Percentiles rank a stretch among this genome's conserved stretches.
These are phyloP conservation scores for Heterochromis multidens DNA, from an alignment of 2,113 vertebrate species.

Conservation along the genomic window DNA sequence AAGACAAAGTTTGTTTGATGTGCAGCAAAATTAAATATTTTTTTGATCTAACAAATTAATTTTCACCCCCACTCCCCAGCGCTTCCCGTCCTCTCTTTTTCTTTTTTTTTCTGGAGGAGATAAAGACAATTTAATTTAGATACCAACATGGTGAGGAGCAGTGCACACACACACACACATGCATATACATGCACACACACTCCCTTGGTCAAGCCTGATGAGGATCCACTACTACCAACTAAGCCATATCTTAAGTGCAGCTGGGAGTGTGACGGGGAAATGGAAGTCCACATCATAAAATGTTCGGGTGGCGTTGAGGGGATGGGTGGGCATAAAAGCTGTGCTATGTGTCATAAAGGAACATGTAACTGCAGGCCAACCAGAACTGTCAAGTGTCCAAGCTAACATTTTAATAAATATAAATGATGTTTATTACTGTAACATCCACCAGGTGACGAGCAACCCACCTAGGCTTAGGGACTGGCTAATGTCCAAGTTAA, in stretches of 20 bases:
- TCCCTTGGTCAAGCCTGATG: slow-evolving; percentile 43
- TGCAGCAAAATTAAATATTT: slow-evolving; percentile 82
- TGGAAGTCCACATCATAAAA: not conserved
- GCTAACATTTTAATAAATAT: not conserved
- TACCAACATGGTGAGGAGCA: slow-evolving; percentile 71
- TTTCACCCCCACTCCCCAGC: slow-evolving; percentile 65
- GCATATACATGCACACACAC: not conserved
- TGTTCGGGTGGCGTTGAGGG: not conserved
- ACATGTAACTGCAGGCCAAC: not conserved
- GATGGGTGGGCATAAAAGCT: not conserved
- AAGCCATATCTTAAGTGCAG: not conserved
- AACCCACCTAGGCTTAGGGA: not conserved
- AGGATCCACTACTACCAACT: not conserved
- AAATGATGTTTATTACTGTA: not conserved
- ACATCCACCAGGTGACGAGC: not conserved
- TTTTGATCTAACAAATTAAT: slow-evolving; percentile 85
- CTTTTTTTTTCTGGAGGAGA: slow-evolving; percentile 67
- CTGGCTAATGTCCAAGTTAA: not conserved
- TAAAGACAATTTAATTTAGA: slow-evolving; percentile 86
- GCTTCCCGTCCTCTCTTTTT: slow-evolving; percentile 45
- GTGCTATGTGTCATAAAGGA: not conserved
- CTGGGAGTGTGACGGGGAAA: not conserved
- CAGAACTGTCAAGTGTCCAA: not conserved
- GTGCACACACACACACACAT: not conserved
- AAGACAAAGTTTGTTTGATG: slow-evolving; percentile 84